Percentiles rank a stretch among this genome's conserved stretches.
phyloP scores from a whole-genome alignment of 2,113 vertebrate genomes.

The Chionis minor region DNA sequence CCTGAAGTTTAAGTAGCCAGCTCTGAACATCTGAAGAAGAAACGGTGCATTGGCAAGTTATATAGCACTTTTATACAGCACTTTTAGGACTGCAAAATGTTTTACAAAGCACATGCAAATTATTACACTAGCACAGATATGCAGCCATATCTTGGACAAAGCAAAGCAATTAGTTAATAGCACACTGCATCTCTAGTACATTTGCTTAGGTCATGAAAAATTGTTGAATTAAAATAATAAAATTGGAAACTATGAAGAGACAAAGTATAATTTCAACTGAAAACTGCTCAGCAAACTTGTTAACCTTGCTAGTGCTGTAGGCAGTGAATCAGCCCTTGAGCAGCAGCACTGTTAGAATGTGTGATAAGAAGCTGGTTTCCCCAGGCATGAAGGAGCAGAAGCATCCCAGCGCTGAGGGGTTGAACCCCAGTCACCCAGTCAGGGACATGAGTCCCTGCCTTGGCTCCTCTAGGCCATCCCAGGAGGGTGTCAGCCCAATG shows the following conservation, averaged over 20 bases:
- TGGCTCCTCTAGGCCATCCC: rapidly evolving
- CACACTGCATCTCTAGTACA: background rate
- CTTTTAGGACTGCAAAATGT: background rate
- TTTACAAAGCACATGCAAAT: background rate
- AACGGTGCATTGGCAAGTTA: background rate
- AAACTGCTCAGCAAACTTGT: background rate
- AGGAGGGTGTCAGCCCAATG: rapidly evolving
- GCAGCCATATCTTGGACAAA: background rate
- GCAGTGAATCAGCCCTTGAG: background rate
- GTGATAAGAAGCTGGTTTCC: background rate
- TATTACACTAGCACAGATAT: background rate
- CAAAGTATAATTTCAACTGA: background rate
- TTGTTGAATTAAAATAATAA: background rate
- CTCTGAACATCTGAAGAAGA: background rate
- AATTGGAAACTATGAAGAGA: background rate
- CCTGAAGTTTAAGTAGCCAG: background rate
- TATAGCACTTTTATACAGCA: background rate
- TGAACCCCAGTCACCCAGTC: too few species aligned
- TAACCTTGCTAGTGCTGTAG: background rate
- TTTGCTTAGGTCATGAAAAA: background rate
- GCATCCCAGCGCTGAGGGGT: rapidly evolving
- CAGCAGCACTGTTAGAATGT: background rate
- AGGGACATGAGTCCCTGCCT: background rate
- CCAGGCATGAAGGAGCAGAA: background rate
- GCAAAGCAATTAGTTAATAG: background rate